Evolutionary conservation across 2,797 vertebrate genomes (phyloP).

Genomic region (Lepilemur ruficaudatus): DNA sequence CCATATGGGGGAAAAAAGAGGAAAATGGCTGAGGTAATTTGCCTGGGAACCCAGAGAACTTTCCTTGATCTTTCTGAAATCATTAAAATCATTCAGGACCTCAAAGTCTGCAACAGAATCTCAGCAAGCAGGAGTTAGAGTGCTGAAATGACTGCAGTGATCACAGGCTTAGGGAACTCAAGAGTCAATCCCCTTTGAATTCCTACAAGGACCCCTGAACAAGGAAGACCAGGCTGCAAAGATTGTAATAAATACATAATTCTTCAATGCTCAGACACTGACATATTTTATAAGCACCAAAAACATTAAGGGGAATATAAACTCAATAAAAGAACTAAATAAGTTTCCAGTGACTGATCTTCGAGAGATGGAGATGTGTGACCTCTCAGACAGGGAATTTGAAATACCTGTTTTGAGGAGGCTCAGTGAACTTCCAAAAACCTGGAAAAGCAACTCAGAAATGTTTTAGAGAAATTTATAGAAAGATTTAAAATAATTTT

Average conservation of each 20-base stretch:
- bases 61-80: background rate
- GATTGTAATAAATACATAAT: background rate
- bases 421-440: background rate
- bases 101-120: background rate
- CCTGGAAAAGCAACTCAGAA: background rate
- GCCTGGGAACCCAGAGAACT: background rate
- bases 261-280: background rate
- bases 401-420: background rate
- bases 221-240: background rate
- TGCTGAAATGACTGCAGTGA: background rate
- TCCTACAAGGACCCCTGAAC: background rate
- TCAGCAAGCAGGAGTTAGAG: background rate
- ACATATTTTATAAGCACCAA: background rate
- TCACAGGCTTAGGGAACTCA: background rate
- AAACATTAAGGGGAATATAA: background rate
- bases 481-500: background rate
- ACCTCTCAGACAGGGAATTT: background rate
- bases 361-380: background rate
- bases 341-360: background rate
- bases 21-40: background rate
- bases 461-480: background rate
- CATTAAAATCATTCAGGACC: background rate
- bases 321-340: background rate
- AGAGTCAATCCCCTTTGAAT: background rate
- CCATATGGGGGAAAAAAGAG: background rate